These are phyloP conservation scores for Lysiphlebus fabarum DNA, from an alignment of 1,140 invertebrate genomes.

Conservation along the genomic window DNA sequence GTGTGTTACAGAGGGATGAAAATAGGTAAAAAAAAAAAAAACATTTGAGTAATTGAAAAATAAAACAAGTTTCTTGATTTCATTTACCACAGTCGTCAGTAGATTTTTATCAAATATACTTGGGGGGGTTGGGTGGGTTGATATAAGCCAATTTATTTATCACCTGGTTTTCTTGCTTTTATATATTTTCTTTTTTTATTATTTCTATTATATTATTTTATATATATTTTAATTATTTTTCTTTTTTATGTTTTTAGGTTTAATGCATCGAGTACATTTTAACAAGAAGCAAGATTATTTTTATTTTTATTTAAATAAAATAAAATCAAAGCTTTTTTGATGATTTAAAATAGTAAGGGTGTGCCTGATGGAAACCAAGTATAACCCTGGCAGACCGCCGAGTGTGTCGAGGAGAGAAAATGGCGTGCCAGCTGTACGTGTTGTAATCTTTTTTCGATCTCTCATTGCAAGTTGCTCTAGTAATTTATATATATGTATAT, in stretches of 20 bases:
- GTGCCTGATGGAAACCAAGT: slow-evolving; percentile 10
- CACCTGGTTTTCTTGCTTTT: too few relatives aligned
- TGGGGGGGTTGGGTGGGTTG: background rate
- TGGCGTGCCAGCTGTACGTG: slow-evolving; percentile 34
- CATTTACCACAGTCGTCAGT: background rate
- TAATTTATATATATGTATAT: slow-evolving; percentile 3
- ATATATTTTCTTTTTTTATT: too few relatives aligned
- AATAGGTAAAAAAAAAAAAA: too few relatives aligned
- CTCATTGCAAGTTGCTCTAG: slow-evolving; percentile 31
- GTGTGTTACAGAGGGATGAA: too few relatives aligned
- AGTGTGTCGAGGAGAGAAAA: slow-evolving; percentile 23
- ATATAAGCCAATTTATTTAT: too few relatives aligned
- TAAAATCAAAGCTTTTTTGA: background rate
- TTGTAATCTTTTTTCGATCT: slow-evolving; percentile 42
- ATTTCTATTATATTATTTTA: too few relatives aligned
- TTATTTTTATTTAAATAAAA: background rate
- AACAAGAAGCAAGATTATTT: background rate
- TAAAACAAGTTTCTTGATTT: slow-evolving; percentile 4
- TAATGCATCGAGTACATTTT: background rate
- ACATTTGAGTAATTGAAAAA: slow-evolving; percentile 13
- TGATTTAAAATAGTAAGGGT: background rate
- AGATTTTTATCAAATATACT: background rate
- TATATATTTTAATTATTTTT: too few relatives aligned
- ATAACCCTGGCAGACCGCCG: slow-evolving; percentile 13
- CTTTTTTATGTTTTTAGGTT: background rate